These are phyloP conservation scores for Dascillus cervinus DNA, from an alignment of 2,888 invertebrate species.

Conservation along the genomic window DNA sequence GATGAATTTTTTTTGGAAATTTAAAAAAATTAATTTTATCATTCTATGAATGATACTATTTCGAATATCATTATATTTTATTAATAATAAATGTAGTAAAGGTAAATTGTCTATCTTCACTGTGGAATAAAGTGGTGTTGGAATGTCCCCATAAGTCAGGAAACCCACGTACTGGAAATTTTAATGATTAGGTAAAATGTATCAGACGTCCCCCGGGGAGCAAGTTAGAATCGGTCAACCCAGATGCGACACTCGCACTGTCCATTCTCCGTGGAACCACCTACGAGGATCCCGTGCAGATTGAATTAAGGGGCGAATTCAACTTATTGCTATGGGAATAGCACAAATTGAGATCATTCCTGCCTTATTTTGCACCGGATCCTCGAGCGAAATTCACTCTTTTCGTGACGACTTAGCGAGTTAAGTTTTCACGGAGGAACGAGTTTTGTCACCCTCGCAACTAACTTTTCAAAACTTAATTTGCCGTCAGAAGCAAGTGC, in stretches of 20 bases:
- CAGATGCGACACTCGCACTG: slow-evolving; percentile 40
- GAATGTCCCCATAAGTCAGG: too few relatives aligned
- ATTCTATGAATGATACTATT: too few relatives aligned
- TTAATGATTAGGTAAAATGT: too few relatives aligned
- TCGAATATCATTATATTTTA: too few relatives aligned
- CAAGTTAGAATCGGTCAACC: slow-evolving; percentile 27
- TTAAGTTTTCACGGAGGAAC: slow-evolving; percentile 11
- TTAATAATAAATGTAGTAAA: too few relatives aligned
- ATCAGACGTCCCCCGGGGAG: slow-evolving; percentile 27
- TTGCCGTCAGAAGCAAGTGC: slow-evolving; percentile 29
- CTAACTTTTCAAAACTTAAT: slow-evolving; percentile 35
- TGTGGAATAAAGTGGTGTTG: too few relatives aligned
- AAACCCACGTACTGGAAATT: too few relatives aligned
- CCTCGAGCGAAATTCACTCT: neutral
- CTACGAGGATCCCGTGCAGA: slow-evolving; percentile 30
- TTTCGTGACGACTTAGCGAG: neutral
- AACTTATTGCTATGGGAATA: slow-evolving; percentile 33
- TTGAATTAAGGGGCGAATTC: slow-evolving; percentile 36
- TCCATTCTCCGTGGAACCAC: slow-evolving; percentile 36
- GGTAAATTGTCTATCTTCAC: too few relatives aligned
- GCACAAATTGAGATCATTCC: slow-evolving; percentile 28
- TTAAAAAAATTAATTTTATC: too few relatives aligned
- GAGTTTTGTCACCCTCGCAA: slow-evolving; percentile 14
- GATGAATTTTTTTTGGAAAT: too few relatives aligned
- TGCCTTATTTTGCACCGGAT: slow-evolving; percentile 8